A percentile compares a stretch with the other conserved stretches of the same genome.
Conservation (phyloP, 2,888 invertebrate species). For the Nephrotoma appendiculata region DNA sequence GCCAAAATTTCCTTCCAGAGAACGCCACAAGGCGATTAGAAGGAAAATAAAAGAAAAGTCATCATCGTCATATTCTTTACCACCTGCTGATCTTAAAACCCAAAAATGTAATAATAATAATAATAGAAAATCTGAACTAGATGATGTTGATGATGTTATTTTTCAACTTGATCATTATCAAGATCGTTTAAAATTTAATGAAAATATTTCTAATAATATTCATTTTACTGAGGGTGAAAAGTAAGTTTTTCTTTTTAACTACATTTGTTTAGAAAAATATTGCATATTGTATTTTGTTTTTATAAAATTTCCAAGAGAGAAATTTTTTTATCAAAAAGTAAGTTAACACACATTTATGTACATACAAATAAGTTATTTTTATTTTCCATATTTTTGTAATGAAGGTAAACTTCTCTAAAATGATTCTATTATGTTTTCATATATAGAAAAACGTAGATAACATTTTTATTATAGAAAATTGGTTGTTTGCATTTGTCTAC, state of each 20-base stretch:
- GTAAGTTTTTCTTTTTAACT: background rate
- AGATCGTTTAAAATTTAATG: background rate
- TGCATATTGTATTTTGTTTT: background rate
- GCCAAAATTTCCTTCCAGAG: conserved; percentile 52
- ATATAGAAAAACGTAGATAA: too few species aligned
- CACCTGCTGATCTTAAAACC: background rate
- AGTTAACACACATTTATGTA: background rate
- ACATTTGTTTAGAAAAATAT: background rate
- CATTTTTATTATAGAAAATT: too few species aligned
- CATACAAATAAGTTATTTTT: too few species aligned
- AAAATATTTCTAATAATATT: background rate
- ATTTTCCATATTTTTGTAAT: too few species aligned
- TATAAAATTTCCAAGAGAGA: background rate
- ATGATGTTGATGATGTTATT: background rate
- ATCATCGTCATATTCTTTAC: background rate
- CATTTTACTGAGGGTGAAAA: background rate
- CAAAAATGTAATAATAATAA: background rate
- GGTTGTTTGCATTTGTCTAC: too few species aligned
- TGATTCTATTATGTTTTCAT: too few species aligned
- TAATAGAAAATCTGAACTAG: background rate
- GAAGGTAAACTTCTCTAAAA: too few species aligned
- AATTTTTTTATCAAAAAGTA: background rate
- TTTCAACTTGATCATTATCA: background rate
- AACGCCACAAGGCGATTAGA: conserved; percentile 50
- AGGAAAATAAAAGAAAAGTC: conserved; percentile 29